These are phyloP conservation scores for Didymodactylos carnosus DNA, from an alignment of 2,888 invertebrate species.

Conservation along the genomic window DNA sequence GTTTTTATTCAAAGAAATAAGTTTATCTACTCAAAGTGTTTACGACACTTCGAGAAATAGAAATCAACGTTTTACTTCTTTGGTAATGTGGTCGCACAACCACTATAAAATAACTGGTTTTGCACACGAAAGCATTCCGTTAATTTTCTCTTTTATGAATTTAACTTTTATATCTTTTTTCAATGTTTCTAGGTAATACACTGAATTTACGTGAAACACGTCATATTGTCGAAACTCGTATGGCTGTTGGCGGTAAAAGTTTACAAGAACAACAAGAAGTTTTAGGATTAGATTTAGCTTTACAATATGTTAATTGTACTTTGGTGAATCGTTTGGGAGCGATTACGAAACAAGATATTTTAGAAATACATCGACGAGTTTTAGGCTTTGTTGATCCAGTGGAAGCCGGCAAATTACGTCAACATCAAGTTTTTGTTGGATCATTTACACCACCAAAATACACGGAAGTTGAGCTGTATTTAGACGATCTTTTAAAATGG, in stretches of 20 bases:
- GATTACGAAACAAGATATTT: constrained; percentile 58
- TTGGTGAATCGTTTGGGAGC: constrained; percentile 18
- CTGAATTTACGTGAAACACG: constrained; percentile 72
- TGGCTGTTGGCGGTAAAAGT: constrained; percentile 61
- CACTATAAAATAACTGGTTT: too few relatives aligned
- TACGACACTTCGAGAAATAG: too few relatives aligned
- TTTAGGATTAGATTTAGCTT: constrained; percentile 64
- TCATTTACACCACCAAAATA: constrained; percentile 76
- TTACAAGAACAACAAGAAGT: constrained; percentile 92
- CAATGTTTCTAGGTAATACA: too few relatives aligned
- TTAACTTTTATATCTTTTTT: too few relatives aligned
- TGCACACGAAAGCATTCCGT: too few relatives aligned
- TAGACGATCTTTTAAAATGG: constrained; percentile 77
- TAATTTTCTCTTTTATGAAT: too few relatives aligned
- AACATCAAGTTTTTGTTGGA: constrained; percentile 58
- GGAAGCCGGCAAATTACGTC: constrained; percentile 48
- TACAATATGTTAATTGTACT: constrained; percentile 63
- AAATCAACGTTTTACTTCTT: too few relatives aligned
- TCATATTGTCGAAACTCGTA: constrained; percentile 41
- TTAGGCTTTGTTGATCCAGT: constrained; percentile 81
- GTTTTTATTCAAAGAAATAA: too few relatives aligned
- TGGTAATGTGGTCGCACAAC: too few relatives aligned
- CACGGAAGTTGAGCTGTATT: constrained; percentile 54
- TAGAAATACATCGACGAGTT: constrained; percentile 74
- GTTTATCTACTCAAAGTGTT: too few relatives aligned